Conservation (phyloP, 1,140 invertebrate genomes). For the Pogonomyrmex californicus region DNA sequence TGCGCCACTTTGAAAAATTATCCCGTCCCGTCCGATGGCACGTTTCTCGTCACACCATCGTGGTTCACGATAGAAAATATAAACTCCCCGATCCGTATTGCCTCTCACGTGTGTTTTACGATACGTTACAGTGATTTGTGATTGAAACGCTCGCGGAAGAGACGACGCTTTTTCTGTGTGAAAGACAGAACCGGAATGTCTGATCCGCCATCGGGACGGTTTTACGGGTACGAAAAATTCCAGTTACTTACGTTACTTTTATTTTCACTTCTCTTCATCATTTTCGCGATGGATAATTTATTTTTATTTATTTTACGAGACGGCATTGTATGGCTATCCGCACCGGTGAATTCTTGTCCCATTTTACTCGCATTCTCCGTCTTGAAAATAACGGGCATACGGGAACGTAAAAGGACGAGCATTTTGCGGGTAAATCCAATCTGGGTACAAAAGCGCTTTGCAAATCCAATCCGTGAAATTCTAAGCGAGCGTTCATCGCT, state of each 20-base stretch:
- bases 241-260: neutral
- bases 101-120: slow-evolving; percentile 4
- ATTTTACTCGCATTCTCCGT: neutral
- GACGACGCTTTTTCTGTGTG: neutral
- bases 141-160: slow-evolving; percentile 13
- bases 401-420: slow-evolving; percentile 2
- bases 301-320: neutral
- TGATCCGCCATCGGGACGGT: too few species aligned
- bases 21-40: slow-evolving; percentile 10
- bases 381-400: slow-evolving; percentile 4
- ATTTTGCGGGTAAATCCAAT: slow-evolving; percentile 38
- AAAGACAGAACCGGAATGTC: neutral
- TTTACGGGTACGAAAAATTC: neutral
- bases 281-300: neutral
- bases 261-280: neutral
- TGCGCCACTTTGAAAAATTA: slow-evolving; percentile 51
- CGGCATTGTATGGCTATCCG: neutral
- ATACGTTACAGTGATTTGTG: too few species aligned
- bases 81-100: slow-evolving; percentile 7
- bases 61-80: slow-evolving; percentile 9
- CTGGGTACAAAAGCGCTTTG: slow-evolving; percentile 12
- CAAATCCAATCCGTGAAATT: slow-evolving; percentile 54
- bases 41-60: slow-evolving; percentile 35
- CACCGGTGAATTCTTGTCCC: neutral
- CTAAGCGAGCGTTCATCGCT: slow-evolving; percentile 18